Evolutionary conservation across 2,888 invertebrate species (phyloP), one percentile per base, ranked within the genome.

Genomic region (Napeogenes inachia): DNA sequence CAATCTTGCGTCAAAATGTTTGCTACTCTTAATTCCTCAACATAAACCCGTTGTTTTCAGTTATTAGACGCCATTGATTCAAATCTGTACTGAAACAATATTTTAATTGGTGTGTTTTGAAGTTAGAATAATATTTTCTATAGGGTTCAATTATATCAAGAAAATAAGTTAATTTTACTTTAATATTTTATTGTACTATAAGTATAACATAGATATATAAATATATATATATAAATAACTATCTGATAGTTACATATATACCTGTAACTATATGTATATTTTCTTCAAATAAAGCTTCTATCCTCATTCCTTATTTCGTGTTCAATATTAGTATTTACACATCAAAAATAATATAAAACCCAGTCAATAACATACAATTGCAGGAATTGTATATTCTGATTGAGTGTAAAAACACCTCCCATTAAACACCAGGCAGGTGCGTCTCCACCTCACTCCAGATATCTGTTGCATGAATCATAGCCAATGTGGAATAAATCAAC

Each of bases 1-100:
- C 71, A 71, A 71, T 73, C 71, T 63, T 68, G 59, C 69, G 72
- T 73, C 75, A 69, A 68, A 75, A 76, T 70, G 70, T 74, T 72
- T 72, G 69, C 47, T 21, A 13, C 64, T 62, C 63, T 60, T 68
- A 68, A 66, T 66, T 60, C 61, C 47, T 47, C 61, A 46, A 54
- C 59, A 62, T 56, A 56, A 57, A 59, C 57, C 59, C 59, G 54
- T 63, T 62, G 45, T 56, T 45, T 30, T 57, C 30, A 21, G 1
- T 21, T 21, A 21, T 21, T 21, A 21, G 21, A 21, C 0, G 21
- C 21, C 21, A 21, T 21, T 21, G 21, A 32, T 45, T 57, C 35
- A 50, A 21, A 47, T n/a, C 45, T 13, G 30, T 42, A 13, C 35
- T 38, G 12, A 59, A 59, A 13, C 33, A 46, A 21, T 47, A 13